A percentile compares a stretch with the other conserved stretches of the same genome.
phyloP scores from a whole-genome alignment of 2,797 vertebrate genomes.

The Myotis planiceps region DNA sequence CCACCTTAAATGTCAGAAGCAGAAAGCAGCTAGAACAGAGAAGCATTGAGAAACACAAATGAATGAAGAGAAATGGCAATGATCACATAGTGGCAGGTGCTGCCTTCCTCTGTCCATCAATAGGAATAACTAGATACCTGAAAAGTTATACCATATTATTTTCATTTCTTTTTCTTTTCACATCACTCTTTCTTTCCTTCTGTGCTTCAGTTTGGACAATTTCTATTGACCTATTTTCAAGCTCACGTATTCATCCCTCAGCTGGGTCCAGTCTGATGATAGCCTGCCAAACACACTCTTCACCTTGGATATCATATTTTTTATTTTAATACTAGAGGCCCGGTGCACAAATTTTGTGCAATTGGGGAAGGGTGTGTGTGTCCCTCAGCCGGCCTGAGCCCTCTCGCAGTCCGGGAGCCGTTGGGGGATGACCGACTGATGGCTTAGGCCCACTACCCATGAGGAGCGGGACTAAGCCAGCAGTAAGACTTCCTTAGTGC shows the following conservation, averaged over 20 bases:
- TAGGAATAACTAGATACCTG: background rate
- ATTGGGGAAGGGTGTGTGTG: no score
- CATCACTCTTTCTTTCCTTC: background rate
- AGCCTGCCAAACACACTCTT: background rate
- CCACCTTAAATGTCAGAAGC: background rate
- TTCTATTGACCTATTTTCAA: background rate
- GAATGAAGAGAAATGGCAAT: background rate
- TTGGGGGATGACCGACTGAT: no score
- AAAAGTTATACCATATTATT: background rate
- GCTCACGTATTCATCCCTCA: background rate
- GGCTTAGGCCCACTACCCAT: no score
- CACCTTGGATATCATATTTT: background rate
- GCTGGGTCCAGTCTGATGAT: background rate
- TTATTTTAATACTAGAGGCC: background rate
- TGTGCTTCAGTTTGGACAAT: background rate
- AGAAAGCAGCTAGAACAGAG: background rate
- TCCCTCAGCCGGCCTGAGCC: no score
- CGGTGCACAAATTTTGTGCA: no score
- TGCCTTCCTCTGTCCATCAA: background rate
- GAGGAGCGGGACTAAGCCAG: no score
- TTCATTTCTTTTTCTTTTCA: background rate
- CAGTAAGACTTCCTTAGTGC: no score
- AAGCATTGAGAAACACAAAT: background rate
- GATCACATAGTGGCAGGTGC: background rate
- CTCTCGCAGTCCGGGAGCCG: no score